Conservation (phyloP, 1,140 invertebrate genomes). For the Drosophila sp. region DNA sequence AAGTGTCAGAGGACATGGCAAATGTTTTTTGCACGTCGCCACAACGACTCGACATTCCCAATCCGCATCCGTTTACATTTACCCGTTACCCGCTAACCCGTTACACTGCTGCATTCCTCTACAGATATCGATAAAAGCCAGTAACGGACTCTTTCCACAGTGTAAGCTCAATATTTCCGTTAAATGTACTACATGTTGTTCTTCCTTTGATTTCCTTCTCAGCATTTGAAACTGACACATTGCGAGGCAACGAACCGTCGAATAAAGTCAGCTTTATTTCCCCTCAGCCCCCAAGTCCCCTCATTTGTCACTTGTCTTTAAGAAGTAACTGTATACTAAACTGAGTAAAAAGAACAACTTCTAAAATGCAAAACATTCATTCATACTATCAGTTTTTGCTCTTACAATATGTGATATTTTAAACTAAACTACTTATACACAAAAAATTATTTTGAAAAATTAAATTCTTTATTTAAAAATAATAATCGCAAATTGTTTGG, state of each 20-base stretch:
- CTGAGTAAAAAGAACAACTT: no score
- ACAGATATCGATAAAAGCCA: constrained; percentile 23
- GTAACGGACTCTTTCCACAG: constrained; percentile 12
- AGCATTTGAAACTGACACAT: constrained; percentile 20
- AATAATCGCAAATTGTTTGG: no score
- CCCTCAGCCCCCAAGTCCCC: not conserved
- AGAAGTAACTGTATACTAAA: no score
- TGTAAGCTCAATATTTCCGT: constrained; percentile 70
- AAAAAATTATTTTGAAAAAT: no score
- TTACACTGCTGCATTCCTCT: no score
- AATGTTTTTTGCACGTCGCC: constrained; percentile 49
- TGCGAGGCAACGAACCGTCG: not conserved
- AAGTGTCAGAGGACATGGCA: constrained; percentile 61
- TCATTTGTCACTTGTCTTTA: not conserved
- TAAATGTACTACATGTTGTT: constrained; percentile 64
- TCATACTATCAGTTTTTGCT: no score
- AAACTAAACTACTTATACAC: no score
- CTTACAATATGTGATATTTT: no score
- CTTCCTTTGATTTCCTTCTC: constrained; percentile 65
- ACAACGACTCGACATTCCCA: constrained; percentile 26
- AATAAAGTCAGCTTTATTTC: not conserved
- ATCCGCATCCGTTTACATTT: constrained; percentile 11
- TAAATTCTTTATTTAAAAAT: no score
- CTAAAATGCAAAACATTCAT: no score
- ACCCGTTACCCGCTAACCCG: not conserved